Evolutionary conservation across 1,140 invertebrate species (phyloP), one percentile per base, ranked within the genome.

Genomic region (Geopemphigus sp.): DNA sequence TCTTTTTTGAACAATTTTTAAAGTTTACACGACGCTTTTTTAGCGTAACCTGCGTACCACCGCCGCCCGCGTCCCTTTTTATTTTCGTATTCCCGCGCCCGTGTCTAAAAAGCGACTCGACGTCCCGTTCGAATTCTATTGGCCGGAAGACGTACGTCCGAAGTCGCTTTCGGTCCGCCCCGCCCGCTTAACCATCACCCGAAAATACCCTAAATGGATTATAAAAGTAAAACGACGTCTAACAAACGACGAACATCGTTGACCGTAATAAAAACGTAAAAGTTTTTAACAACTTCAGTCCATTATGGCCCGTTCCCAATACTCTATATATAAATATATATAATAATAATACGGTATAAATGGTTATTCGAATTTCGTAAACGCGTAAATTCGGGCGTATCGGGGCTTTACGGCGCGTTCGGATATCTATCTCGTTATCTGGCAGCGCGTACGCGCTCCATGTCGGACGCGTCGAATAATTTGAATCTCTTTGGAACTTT

Each of bases 141-240:
- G 39, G 45, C 66, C 66, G 66, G 39, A 50, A 68, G 66, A 68
- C 66, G 50, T 68, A n/a, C n/a, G n/a, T 68, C 12, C 12, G 47
- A 68, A 68, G 66, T 68, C 66, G 47, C 45, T 68, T 68, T 68
- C 24, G 22, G 66, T 4, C 45, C n/a, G n/a, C n/a, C n/a, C n/a
- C n/a, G n/a, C n/a, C n/a, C n/a, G n/a, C n/a, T n/a, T n/a, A n/a
- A n/a, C n/a, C n/a, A n/a, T n/a, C n/a, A n/a, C n/a, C 45, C 66
- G 15, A 68, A 68, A 68, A 68, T 68, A 68, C 24, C 64, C 45
- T 68, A 50, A 68, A 68, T 15, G 66, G 66, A 68, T 68, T 68
- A 68, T 68, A 68, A 68, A 50, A 68, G 66, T 68, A 68, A 68
- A 68, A 68, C 45, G 45, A 68, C 66, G 22, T 26, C 17, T 68